Conservation (phyloP, 2,113 vertebrate genomes). For the Hoplias malabaricus region DNA sequence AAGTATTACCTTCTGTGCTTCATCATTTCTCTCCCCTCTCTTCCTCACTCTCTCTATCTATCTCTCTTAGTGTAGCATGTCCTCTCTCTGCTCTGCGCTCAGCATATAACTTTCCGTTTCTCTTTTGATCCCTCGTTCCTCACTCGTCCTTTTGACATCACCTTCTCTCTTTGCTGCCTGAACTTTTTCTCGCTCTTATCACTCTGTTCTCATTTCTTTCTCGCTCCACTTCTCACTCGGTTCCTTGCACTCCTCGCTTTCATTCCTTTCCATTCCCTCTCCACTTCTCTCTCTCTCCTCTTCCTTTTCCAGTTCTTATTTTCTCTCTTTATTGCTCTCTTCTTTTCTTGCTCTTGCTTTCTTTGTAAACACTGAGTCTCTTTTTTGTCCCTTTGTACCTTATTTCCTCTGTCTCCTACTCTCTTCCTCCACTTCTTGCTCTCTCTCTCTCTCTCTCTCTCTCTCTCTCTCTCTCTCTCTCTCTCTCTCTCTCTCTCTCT, state of each 20-base stretch:
- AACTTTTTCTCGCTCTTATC: not conserved
- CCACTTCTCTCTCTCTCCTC: not conserved
- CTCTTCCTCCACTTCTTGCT: not conserved
- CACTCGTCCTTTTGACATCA: conserved; percentile 6
- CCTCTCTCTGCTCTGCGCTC: not conserved
- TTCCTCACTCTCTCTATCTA: not conserved
- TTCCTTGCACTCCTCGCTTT: too few species aligned
- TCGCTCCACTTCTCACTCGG: not conserved
- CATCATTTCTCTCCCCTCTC: not conserved
- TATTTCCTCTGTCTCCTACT: not conserved
- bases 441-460: conserved; percentile 1
- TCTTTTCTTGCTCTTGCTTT: not conserved
- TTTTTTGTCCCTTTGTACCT: too few species aligned
- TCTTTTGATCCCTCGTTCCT: conserved; percentile 12
- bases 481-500: not conserved
- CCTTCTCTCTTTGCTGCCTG: not conserved
- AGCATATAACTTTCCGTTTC: not conserved
- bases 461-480: not conserved
- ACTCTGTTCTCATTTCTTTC: not conserved
- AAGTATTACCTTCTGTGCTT: conserved; percentile 5
- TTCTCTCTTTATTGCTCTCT: not conserved
- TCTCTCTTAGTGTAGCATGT: not conserved
- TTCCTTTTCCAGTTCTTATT: not conserved
- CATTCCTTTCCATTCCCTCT: not conserved
- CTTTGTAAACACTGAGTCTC: too few species aligned